Evolutionary conservation across 2,113 vertebrate genomes (phyloP).

Genomic region (Percopsis transmontana): DNA sequence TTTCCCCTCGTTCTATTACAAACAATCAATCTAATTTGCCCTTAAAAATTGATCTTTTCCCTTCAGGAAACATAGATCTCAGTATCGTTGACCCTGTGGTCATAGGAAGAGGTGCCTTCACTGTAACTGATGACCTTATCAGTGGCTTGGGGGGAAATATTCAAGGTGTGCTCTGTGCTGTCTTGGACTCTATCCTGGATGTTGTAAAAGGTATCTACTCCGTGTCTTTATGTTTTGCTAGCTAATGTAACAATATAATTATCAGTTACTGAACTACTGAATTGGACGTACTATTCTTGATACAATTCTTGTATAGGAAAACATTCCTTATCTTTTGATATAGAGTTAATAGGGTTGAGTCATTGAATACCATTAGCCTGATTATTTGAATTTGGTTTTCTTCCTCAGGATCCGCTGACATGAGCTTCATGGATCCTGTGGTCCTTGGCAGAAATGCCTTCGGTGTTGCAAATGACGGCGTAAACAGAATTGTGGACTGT

Average conservation of each 20-base stretch:
- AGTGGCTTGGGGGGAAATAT: constrained; percentile 42
- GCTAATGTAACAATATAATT: not conserved
- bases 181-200: constrained; percentile 56
- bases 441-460: constrained; percentile 51
- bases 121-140: constrained; percentile 38
- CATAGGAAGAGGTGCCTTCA: constrained; percentile 51
- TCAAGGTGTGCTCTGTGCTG: constrained; percentile 44
- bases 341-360: too few relatives aligned
- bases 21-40: not conserved
- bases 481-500: constrained; percentile 40
- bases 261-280: not conserved
- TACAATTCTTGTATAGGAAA: too few relatives aligned
- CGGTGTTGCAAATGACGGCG: constrained; percentile 32
- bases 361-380: not conserved
- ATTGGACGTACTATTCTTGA: not conserved
- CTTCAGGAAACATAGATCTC: constrained; percentile 59
- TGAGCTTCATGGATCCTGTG: constrained; percentile 63
- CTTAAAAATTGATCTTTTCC: constrained; percentile 5
- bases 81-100: constrained; percentile 62
- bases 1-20: not conserved
- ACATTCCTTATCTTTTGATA: too few relatives aligned
- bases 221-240: not conserved
- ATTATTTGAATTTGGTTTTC: not conserved
- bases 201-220: constrained; percentile 22
- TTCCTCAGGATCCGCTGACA: constrained; percentile 16